Percentiles rank a stretch among this genome's conserved stretches.
These are phyloP conservation scores for Brachypteracias leptosomus DNA, from an alignment of 2,113 vertebrate genomes.

Conservation along the genomic window DNA sequence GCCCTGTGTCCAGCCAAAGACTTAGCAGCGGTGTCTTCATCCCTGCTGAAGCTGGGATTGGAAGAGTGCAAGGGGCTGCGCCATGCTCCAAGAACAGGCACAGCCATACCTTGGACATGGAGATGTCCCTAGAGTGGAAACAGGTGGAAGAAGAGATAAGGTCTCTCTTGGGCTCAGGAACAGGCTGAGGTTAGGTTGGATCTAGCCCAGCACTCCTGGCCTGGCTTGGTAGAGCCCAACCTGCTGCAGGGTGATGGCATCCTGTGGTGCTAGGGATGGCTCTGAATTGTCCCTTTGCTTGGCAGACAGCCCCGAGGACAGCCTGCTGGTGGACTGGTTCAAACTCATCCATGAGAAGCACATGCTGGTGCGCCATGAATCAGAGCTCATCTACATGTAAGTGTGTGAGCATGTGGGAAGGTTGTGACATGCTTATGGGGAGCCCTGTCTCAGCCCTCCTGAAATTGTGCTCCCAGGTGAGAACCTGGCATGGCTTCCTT, in stretches of 20 bases:
- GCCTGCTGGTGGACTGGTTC: slow-evolving; percentile 89
- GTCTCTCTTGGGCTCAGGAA: background rate
- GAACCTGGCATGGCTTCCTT: background rate
- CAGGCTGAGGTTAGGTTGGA: background rate
- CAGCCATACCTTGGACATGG: background rate
- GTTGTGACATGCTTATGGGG: rapidly evolving
- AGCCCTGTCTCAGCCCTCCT: background rate
- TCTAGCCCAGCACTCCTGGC: background rate
- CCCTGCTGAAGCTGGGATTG: background rate
- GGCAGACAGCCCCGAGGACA: slow-evolving; percentile 84
- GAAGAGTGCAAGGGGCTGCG: background rate
- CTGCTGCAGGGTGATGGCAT: background rate
- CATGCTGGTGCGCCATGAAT: slow-evolving; percentile 81
- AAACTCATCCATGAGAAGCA: slow-evolving; percentile 88
- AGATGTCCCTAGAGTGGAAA: background rate
- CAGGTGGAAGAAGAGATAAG: background rate
- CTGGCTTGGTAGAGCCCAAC: background rate
- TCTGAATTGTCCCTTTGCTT: slow-evolving; percentile 22
- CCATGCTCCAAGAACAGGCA: background rate
- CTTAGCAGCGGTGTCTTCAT: background rate
- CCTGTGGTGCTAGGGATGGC: background rate
- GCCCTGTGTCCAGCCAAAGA: background rate
- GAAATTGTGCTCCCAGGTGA: background rate
- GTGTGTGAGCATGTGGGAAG: slow-evolving; percentile 61
- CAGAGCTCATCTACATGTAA: slow-evolving; percentile 90